These are phyloP conservation scores for Oreotrochilus melanogaster DNA, from an alignment of 2,113 vertebrate genomes.

Conservation along the genomic window DNA sequence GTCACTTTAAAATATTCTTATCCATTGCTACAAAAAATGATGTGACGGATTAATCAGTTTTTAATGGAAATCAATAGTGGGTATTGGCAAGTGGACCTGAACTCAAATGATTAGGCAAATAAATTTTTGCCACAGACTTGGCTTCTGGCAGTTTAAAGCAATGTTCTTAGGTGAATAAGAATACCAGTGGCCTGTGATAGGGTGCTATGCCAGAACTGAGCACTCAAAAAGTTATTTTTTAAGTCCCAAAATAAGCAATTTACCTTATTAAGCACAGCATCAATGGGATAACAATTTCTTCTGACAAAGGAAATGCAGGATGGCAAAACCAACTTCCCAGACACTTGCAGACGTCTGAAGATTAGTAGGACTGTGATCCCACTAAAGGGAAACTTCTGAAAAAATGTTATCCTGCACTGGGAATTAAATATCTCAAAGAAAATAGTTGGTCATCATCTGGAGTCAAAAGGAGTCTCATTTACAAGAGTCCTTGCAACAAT, in stretches of 20 bases:
- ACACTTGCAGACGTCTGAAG: background rate
- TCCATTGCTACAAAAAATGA: background rate
- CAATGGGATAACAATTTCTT: background rate
- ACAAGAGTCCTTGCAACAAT: background rate
- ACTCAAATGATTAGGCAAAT: background rate
- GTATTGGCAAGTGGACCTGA: background rate
- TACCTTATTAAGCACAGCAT: background rate
- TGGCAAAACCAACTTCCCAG: background rate
- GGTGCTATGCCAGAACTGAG: background rate
- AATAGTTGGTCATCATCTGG: fast-evolving
- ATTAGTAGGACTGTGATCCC: background rate
- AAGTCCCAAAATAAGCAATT: background rate
- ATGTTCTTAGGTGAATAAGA: background rate
- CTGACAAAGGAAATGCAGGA: background rate
- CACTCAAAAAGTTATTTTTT: background rate
- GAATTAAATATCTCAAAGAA: background rate
- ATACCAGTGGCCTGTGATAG: background rate
- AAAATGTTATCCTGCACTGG: background rate
- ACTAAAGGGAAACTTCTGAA: background rate
- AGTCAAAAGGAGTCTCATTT: background rate
- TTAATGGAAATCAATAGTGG: background rate
- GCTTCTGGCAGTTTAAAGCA: background rate
- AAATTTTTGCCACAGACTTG: background rate
- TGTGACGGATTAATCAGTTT: background rate
- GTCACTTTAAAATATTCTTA: background rate